phyloP scores from a whole-genome alignment of 2,888 invertebrate species.

The Muschampia staudingeri region DNA sequence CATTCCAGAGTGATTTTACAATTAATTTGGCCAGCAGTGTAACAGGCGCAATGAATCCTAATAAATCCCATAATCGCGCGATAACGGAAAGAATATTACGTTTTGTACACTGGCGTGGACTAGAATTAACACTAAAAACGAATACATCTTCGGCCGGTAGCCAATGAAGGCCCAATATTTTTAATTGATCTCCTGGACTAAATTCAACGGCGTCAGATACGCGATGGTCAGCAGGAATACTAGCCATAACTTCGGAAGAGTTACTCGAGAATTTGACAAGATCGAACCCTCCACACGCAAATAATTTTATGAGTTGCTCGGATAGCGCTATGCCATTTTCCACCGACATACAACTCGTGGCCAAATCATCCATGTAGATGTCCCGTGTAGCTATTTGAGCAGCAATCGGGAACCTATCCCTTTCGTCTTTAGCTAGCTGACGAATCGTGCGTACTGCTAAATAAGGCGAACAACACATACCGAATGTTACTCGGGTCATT shows the following conservation, averaged over 20 bases:
- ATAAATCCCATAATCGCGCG: slow-evolving; percentile 55
- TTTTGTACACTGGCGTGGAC: background rate
- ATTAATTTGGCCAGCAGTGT: slow-evolving; percentile 57
- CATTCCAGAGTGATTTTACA: slow-evolving; percentile 30
- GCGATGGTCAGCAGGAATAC: slow-evolving; percentile 6
- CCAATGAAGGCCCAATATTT: slow-evolving; percentile 17
- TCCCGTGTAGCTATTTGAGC: slow-evolving; percentile 10
- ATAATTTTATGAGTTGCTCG: slow-evolving; percentile 7
- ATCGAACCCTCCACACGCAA: slow-evolving; percentile 9
- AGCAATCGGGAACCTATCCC: background rate
- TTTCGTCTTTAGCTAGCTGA: background rate
- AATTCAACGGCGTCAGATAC: slow-evolving; percentile 11
- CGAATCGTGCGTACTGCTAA: background rate
- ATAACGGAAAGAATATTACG: slow-evolving; percentile 51
- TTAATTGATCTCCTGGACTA: slow-evolving; percentile 11
- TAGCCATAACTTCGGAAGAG: slow-evolving; percentile 5
- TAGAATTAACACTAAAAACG: background rate
- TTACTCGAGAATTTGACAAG: slow-evolving; percentile 19
- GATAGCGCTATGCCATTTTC: background rate
- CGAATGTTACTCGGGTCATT: slow-evolving; percentile 3
- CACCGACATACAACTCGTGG: slow-evolving; percentile 6
- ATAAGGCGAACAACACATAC: slow-evolving; percentile 1
- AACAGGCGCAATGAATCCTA: slow-evolving; percentile 56
- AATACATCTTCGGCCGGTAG: slow-evolving; percentile 1
- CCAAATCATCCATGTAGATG: background rate